These are phyloP conservation scores for Podarcis siculus DNA, from an alignment of 2,797 vertebrate species.

Conservation along the genomic window DNA sequence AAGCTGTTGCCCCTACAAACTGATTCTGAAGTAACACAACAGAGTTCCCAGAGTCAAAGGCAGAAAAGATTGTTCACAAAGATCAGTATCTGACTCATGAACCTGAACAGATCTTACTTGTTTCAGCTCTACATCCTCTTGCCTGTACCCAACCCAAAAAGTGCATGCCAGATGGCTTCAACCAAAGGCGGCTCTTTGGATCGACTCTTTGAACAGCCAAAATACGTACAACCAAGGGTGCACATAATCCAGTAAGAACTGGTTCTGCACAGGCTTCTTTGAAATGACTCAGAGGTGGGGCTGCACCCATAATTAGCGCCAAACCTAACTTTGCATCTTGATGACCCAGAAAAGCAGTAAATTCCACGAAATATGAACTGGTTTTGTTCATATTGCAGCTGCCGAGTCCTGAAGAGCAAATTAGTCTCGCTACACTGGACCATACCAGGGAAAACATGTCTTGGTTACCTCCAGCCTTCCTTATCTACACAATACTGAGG, in stretches of 20 bases:
- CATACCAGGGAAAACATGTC: not conserved
- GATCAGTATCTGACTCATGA: not conserved
- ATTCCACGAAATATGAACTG: not conserved
- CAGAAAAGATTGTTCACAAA: not conserved
- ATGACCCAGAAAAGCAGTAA: slow-evolving; percentile 16
- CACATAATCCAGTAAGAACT: not conserved
- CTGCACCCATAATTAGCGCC: not conserved
- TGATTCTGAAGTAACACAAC: not conserved
- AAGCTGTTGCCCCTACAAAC: not conserved
- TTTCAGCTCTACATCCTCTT: too few relatives aligned
- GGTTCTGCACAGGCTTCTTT: not conserved
- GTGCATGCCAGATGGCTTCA: not conserved
- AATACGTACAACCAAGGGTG: not conserved
- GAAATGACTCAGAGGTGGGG: slow-evolving; percentile 18
- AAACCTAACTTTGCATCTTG: not conserved
- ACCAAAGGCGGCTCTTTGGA: not conserved
- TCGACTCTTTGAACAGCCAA: not conserved
- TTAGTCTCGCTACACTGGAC: not conserved
- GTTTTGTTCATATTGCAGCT: not conserved
- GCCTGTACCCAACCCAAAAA: not conserved
- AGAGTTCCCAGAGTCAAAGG: not conserved
- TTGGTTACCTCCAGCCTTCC: not conserved
- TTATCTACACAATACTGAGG: not conserved
- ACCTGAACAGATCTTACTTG: not conserved
- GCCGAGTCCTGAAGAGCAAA: not conserved